These are phyloP conservation scores for Remorina albescens DNA, from an alignment of 2,797 vertebrate genomes.

Conservation along the genomic window DNA sequence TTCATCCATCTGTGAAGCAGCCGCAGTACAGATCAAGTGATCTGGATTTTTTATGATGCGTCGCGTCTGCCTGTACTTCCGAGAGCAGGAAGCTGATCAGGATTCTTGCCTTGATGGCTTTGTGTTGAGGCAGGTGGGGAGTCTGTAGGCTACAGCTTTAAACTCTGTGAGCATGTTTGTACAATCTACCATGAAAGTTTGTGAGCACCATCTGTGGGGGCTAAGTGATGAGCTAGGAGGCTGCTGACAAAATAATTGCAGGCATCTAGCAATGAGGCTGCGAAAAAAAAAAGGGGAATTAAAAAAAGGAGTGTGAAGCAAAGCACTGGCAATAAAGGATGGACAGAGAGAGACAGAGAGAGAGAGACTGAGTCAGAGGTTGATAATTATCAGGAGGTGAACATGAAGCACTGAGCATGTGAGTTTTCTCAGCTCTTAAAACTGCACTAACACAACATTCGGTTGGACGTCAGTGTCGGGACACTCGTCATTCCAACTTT, in stretches of 20 bases:
- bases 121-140: constrained; percentile 39
- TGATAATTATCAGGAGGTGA: constrained; percentile 60
- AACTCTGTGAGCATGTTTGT: constrained; percentile 39
- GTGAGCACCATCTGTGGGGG: constrained; percentile 52
- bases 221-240: constrained; percentile 64
- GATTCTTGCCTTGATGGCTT: constrained; percentile 31
- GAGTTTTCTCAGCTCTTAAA: constrained; percentile 42
- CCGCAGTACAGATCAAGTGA: constrained; percentile 17
- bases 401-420: constrained; percentile 44
- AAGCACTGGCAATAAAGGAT: constrained; percentile 46
- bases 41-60: constrained; percentile 4
- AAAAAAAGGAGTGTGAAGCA: constrained; percentile 45
- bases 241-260: constrained; percentile 71
- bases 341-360: constrained; percentile 32
- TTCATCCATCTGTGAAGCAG: constrained; percentile 12
- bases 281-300: constrained; percentile 9
- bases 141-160: constrained; percentile 28
- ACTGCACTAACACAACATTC: constrained; percentile 34
- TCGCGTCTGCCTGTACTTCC: constrained; percentile 24
- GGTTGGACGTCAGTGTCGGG: constrained; percentile 15
- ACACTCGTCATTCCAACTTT: constrained; percentile 33
- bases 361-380: constrained; percentile 54
- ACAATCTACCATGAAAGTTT: constrained; percentile 58
- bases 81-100: constrained; percentile 32
- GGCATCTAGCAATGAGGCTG: constrained; percentile 47